These are phyloP conservation scores for Uropsilus gracilis DNA, from an alignment of 2,113 vertebrate genomes.

Conservation along the genomic window DNA sequence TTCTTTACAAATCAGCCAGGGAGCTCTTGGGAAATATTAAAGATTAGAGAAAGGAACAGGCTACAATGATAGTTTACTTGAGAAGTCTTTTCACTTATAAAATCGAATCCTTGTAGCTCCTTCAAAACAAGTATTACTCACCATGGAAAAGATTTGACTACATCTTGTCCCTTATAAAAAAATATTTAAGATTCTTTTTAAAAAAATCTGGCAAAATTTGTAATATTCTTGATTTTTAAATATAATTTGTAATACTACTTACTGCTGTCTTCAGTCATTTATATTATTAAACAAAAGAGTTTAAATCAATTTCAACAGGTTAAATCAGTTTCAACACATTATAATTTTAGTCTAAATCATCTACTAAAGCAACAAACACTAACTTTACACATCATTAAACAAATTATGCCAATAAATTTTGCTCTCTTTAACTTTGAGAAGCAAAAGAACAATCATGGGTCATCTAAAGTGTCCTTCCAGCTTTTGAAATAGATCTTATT, in stretches of 20 bases:
- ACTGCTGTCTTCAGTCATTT: slow-evolving; percentile 17
- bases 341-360: not conserved
- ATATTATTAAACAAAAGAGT: not conserved
- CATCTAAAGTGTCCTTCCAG: slow-evolving; percentile 15
- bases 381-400: not conserved
- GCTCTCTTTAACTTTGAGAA: slow-evolving; percentile 52
- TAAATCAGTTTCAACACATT: slow-evolving; percentile 16
- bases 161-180: not conserved
- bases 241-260: not conserved
- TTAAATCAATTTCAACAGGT: not conserved
- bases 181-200: not conserved
- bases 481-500: not conserved
- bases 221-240: not conserved
- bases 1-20: not conserved
- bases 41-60: not conserved
- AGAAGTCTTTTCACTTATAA: not conserved
- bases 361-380: not conserved
- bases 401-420: not conserved
- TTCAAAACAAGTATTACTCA: not conserved
- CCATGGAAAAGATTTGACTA: too few relatives aligned
- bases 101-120: not conserved
- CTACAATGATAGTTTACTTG: not conserved
- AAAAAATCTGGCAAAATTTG: not conserved
- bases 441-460: not conserved
- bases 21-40: not conserved